Conservation (phyloP, 2,888 invertebrate genomes). For the Nemoura dubitans region DNA sequence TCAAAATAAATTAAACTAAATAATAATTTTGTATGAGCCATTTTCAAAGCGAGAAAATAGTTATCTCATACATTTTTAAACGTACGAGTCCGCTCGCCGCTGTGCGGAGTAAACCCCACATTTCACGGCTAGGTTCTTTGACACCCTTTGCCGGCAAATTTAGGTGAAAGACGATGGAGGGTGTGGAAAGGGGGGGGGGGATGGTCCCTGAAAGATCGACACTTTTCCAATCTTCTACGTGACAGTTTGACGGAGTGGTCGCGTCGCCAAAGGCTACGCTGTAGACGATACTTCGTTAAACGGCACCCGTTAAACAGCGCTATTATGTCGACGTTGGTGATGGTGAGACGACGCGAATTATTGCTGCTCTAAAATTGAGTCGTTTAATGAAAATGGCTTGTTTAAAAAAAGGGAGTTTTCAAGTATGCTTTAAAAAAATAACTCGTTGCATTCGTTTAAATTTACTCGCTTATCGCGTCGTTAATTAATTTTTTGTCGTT, state of each 20-base stretch:
- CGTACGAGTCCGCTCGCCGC: background rate
- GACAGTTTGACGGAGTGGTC: background rate
- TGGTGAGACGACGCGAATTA: background rate
- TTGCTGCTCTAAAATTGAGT: background rate
- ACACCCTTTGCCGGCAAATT: background rate
- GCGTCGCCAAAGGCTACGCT: background rate
- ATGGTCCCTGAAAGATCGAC: background rate
- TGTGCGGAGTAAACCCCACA: background rate
- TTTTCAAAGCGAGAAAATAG: too few relatives aligned
- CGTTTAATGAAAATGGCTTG: background rate
- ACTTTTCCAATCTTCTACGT: conserved; percentile 9
- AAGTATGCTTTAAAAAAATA: too few relatives aligned
- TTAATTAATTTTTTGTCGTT: too few relatives aligned
- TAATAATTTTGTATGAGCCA: too few relatives aligned
- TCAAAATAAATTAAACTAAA: too few relatives aligned
- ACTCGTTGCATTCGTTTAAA: too few relatives aligned
- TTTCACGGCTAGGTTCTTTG: background rate
- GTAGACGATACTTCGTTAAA: background rate
- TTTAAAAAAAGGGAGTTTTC: background rate
- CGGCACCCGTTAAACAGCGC: background rate
- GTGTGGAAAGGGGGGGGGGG: background rate
- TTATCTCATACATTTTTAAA: background rate
- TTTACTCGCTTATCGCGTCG: too few relatives aligned
- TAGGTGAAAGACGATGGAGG: background rate
- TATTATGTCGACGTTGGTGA: background rate